Conservation (phyloP, 2,888 invertebrate species). For the Tricholauxania praeusta region DNA sequence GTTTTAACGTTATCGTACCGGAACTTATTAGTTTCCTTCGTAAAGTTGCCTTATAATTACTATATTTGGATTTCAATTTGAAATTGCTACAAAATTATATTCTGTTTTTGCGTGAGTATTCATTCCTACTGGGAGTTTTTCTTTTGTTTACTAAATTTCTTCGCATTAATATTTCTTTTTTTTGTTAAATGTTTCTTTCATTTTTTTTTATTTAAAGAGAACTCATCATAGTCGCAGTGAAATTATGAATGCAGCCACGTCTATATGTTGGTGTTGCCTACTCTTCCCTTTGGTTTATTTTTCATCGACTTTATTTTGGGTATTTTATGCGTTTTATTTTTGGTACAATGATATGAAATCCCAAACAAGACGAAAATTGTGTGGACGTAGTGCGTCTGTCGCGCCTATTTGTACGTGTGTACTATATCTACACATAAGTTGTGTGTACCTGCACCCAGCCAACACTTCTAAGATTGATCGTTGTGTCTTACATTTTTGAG, state of each 20-base stretch:
- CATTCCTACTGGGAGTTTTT: too few relatives aligned
- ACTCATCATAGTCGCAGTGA: slow-evolving; percentile 7
- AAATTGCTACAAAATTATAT: too few relatives aligned
- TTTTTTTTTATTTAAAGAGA: slow-evolving; percentile 6
- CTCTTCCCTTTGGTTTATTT: slow-evolving; percentile 12
- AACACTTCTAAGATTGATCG: too few relatives aligned
- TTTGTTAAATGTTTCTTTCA: not conserved
- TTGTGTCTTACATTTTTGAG: not conserved
- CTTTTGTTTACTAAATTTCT: too few relatives aligned
- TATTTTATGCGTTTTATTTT: slow-evolving; percentile 30
- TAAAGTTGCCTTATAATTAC: too few relatives aligned
- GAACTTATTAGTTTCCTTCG: too few relatives aligned
- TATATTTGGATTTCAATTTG: too few relatives aligned
- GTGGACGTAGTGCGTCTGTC: slow-evolving; percentile 1
- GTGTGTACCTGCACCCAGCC: too few relatives aligned
- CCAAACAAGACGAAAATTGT: slow-evolving; percentile 28
- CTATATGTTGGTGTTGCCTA: slow-evolving; percentile 6
- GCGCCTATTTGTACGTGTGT: not conserved
- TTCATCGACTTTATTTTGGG: not conserved
- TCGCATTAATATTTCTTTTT: not conserved
- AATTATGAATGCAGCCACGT: slow-evolving; percentile 32
- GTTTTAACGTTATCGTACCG: too few relatives aligned
- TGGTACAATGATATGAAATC: slow-evolving; percentile 23
- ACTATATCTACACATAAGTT: too few relatives aligned
- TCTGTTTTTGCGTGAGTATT: too few relatives aligned